A percentile compares a stretch with the other conserved stretches of the same genome.
phyloP scores from a whole-genome alignment of 2,888 invertebrate genomes.

The Drosophila mayaguana region DNA sequence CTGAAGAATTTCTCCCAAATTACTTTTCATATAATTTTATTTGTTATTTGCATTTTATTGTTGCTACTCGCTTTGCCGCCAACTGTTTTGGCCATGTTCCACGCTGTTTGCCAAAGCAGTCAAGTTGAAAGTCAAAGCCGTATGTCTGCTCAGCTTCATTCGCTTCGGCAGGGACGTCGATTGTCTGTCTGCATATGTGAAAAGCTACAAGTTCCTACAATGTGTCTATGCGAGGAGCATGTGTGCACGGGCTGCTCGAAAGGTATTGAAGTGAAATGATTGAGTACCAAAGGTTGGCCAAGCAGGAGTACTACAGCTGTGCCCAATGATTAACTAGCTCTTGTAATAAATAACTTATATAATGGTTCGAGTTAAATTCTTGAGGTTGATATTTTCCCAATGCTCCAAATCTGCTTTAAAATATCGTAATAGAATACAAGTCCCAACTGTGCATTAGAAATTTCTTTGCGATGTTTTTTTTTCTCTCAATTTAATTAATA shows the following conservation, averaged over 20 bases:
- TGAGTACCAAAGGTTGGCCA: background rate
- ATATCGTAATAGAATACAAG: no score
- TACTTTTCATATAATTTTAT: constrained; percentile 75
- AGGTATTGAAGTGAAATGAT: background rate
- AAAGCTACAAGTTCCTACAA: constrained; percentile 39
- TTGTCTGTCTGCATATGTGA: constrained; percentile 64
- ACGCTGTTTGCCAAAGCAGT: constrained; percentile 23
- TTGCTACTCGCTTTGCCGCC: constrained; percentile 40
- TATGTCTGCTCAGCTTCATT: constrained; percentile 48
- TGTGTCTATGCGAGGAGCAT: constrained; percentile 13
- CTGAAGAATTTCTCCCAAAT: constrained; percentile 59
- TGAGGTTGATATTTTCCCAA: no score
- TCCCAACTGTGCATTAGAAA: no score
- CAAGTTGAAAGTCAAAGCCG: constrained; percentile 44
- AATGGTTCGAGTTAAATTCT: no score
- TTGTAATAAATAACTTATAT: no score
- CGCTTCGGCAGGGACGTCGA: constrained; percentile 51
- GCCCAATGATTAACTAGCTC: no score
- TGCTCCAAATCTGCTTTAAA: no score
- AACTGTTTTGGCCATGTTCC: constrained; percentile 32
- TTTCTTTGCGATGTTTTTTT: no score
- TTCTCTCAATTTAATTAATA: no score
- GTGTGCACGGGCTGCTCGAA: constrained; percentile 26
- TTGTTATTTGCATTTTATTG: constrained; percentile 75
- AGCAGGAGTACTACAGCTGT: no score